These are phyloP conservation scores for Liparis tanakae DNA, from an alignment of 2,797 vertebrate species.

Conservation along the genomic window DNA sequence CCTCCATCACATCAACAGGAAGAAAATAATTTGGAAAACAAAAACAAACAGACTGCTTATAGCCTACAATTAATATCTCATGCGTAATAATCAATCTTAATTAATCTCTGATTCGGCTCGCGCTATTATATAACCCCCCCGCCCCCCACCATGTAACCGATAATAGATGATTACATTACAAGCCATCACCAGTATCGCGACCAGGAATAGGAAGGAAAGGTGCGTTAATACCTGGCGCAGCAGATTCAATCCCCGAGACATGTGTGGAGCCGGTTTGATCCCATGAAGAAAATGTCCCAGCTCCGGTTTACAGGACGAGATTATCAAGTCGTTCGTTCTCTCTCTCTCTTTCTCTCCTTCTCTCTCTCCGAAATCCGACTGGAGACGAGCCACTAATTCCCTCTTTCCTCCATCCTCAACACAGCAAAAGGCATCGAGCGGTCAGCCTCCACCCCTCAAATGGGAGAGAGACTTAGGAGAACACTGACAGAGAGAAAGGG, in stretches of 20 bases:
- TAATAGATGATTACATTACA: slow-evolving; percentile 52
- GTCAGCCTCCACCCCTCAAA: slow-evolving; percentile 72
- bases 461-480: slow-evolving; percentile 46
- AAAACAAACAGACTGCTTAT: not conserved
- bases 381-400: slow-evolving; percentile 48
- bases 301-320: slow-evolving; percentile 4
- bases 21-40: not conserved
- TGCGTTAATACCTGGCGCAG: slow-evolving; percentile 60
- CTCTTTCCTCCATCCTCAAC: slow-evolving; percentile 65
- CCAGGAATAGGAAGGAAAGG: not conserved
- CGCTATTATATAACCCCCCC: slow-evolving; percentile 68
- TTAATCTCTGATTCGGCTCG: slow-evolving; percentile 41
- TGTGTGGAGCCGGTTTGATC: slow-evolving; percentile 29
- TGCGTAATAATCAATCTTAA: slow-evolving; percentile 25
- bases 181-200: slow-evolving; percentile 26
- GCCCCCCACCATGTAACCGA: slow-evolving; percentile 33
- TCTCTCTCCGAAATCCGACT: slow-evolving; percentile 23
- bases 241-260: slow-evolving; percentile 55
- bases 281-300: slow-evolving; percentile 29
- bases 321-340: slow-evolving; percentile 7
- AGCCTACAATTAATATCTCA: not conserved
- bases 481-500: slow-evolving; percentile 3
- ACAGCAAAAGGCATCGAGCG: slow-evolving; percentile 43
- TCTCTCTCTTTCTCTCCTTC: slow-evolving; percentile 15
- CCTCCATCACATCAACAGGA: slow-evolving; percentile 7